Evolutionary conservation across 2,888 invertebrate species (phyloP), one percentile per base, ranked within the genome.

Genomic region (Cheilosia variabilis): DNA sequence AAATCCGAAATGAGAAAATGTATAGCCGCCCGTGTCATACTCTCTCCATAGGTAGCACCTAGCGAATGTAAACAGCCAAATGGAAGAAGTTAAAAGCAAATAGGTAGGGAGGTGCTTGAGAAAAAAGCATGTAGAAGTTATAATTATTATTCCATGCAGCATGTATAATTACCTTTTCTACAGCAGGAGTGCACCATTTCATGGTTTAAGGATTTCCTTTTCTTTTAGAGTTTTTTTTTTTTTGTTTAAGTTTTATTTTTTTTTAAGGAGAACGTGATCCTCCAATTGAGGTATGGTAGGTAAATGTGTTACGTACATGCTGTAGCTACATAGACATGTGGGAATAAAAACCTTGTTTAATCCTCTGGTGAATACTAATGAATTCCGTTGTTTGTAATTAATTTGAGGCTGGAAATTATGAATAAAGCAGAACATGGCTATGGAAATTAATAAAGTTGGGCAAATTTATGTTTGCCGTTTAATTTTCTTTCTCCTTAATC

Each of bases 121-220:
- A 37, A 34, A 24, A 22, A 19, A 66, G 9, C 37, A 52, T 7
- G 66, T 45, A 53, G 52, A 50, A 66, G 52, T 66, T 27, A 66
- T 53, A 53, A 66, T 66, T 66, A 66, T 66, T 66, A 66, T 66
- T 66, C 66, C 37, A 53, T 37, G 52, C 66, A 52, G 34, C 66
- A 17, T 15, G 31, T 66, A 31, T 66, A 66, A 52, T 66, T 66
- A 66, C 52, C n/a, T 34, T 4, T n/a, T 52, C n/a, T 34, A 52
- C 66, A 41, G n/a, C 34, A 52, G 50, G 17, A 31, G 50, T 34
- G 50, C 37, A n/a, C 19, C 27, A 41, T 37, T 37, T 34, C 31
- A 58, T 37, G 17, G 19, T 15, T 53, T 27, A 4, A 53, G 13
- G 15, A 27, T 24, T 15, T 27, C 17, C 31, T 2, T 47, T 37